Evolutionary conservation across 2,113 vertebrate genomes (phyloP).

Genomic region (Tautogolabrus adspersus): DNA sequence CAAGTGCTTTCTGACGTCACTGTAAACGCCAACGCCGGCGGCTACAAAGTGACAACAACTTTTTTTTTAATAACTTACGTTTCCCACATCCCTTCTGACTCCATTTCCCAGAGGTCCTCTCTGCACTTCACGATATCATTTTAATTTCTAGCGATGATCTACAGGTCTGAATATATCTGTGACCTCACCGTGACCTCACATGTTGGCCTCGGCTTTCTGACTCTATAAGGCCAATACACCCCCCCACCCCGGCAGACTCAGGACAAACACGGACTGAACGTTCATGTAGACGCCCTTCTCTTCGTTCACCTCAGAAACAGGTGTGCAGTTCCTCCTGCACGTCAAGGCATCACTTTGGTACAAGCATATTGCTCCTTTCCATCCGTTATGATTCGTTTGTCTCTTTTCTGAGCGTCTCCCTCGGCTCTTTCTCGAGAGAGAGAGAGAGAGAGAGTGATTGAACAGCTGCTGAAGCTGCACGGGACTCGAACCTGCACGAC

Average conservation of each 20-base stretch:
- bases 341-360: conserved; percentile 57
- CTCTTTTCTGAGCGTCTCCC: background rate
- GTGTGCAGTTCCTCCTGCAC: background rate
- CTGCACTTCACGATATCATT: background rate
- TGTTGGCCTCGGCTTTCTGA: no score
- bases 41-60: background rate
- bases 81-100: background rate
- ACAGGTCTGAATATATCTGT: no score
- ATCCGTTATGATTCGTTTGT: conserved; percentile 4
- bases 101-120: background rate
- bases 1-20: no score
- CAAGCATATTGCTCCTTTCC: conserved; percentile 43
- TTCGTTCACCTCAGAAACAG: no score
- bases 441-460: no score
- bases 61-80: background rate
- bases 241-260: background rate
- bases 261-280: background rate
- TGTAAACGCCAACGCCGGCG: background rate
- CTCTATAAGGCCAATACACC: no score
- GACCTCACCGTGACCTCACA: background rate
- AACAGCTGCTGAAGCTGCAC: conserved; percentile 1
- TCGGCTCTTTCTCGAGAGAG: no score
- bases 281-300: no score
- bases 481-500: background rate
- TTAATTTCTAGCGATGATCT: background rate